These are phyloP conservation scores for Caenorhabditis uteleia DNA, from an alignment of 2,888 invertebrate genomes.

Conservation along the genomic window DNA sequence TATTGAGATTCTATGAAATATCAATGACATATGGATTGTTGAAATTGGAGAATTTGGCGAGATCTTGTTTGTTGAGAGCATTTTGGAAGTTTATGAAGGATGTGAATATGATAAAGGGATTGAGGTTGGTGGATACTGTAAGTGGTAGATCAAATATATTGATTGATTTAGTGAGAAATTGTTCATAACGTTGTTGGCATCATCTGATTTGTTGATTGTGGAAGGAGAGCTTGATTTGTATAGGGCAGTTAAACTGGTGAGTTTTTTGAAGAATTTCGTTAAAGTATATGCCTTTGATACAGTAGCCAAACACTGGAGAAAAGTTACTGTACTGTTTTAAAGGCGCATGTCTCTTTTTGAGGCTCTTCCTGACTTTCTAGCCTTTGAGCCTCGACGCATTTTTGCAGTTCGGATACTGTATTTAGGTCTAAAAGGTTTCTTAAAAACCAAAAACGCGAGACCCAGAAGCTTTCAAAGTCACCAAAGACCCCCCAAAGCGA, in stretches of 20 bases:
- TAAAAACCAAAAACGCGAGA: too few relatives aligned
- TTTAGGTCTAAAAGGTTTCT: too few relatives aligned
- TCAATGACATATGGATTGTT: constrained; percentile 45
- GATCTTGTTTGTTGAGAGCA: background rate
- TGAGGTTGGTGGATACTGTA: constrained; percentile 21
- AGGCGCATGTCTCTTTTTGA: too few relatives aligned
- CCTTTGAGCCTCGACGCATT: too few relatives aligned
- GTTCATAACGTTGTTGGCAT: constrained; percentile 35
- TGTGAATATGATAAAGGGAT: constrained; percentile 26
- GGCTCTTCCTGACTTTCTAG: too few relatives aligned
- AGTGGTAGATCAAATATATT: constrained; percentile 5
- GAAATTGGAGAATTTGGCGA: constrained; percentile 7
- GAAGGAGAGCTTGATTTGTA: constrained; percentile 64
- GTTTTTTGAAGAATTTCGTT: too few relatives aligned
- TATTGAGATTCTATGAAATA: constrained; percentile 40
- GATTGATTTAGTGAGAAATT: constrained; percentile 26
- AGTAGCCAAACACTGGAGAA: too few relatives aligned
- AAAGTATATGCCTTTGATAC: too few relatives aligned
- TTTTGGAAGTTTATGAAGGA: constrained; percentile 52
- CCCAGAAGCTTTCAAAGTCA: too few relatives aligned
- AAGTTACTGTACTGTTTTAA: too few relatives aligned
- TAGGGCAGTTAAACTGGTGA: constrained; percentile 45
- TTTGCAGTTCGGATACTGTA: too few relatives aligned
- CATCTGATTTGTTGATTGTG: constrained; percentile 46
- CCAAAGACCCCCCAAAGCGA: too few relatives aligned